Percentiles rank a stretch among this genome's conserved stretches.
phyloP scores from a whole-genome alignment of 1,140 invertebrate genomes.

The Drosophila saltans region DNA sequence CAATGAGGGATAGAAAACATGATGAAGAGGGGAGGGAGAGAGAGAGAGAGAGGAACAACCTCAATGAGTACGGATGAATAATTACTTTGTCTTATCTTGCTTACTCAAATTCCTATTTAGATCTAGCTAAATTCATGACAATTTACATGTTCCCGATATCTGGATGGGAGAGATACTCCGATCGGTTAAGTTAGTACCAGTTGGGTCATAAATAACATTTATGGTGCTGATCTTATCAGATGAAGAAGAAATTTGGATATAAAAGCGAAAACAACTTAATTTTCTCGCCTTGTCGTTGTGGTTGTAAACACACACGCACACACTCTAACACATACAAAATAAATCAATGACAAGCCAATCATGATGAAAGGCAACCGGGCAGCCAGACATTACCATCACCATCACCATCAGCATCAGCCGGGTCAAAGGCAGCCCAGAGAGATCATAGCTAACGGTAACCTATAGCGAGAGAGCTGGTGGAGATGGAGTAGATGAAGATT shows the following conservation, averaged over 20 bases:
- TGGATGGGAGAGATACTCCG: constrained; percentile 54
- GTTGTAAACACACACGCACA: constrained; percentile 34
- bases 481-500: constrained; percentile 32
- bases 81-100: neutral
- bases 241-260: constrained; percentile 5
- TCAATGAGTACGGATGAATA: neutral
- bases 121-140: neutral
- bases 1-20: too few relatives aligned
- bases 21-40: neutral
- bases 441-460: constrained; percentile 60
- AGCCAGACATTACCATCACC: constrained; percentile 34
- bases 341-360: constrained; percentile 69
- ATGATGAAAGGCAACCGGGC: constrained; percentile 49
- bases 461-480: constrained; percentile 28
- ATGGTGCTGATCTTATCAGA: constrained; percentile 64
- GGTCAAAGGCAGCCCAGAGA: constrained; percentile 65
- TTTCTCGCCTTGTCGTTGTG: constrained; percentile 62
- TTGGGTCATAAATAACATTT: constrained; percentile 69
- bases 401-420: constrained; percentile 21
- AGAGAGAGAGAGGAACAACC: too few relatives aligned
- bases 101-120: constrained; percentile 8
- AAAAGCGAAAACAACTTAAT: constrained; percentile 70
- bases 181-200: constrained; percentile 62
- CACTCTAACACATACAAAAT: constrained; percentile 57
- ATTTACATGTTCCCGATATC: constrained; percentile 19